Conservation (phyloP, 2,888 invertebrate species). For the Stenotaenia linearis region DNA sequence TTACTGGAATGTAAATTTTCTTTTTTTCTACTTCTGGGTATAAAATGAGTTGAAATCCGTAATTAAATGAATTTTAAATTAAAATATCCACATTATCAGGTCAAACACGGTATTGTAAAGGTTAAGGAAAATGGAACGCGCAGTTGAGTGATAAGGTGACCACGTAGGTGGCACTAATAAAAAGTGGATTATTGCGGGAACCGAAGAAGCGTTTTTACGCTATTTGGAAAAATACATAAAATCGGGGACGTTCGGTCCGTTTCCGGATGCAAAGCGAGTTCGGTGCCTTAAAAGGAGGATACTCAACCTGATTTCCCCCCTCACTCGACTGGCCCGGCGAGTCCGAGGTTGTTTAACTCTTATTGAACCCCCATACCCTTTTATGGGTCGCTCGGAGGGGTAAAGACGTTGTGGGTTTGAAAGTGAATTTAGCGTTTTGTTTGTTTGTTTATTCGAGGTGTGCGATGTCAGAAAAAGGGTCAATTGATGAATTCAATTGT, state of each 20-base stretch:
- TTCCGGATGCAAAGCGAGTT: conserved; percentile 11
- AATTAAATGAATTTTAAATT: neutral
- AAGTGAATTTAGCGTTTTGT: neutral
- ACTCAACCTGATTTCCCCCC: neutral
- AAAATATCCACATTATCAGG: neutral
- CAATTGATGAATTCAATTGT: conserved; percentile 24
- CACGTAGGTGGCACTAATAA: neutral
- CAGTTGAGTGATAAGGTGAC: neutral
- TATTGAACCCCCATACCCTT: neutral
- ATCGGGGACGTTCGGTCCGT: neutral
- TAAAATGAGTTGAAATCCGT: neutral
- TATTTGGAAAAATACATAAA: neutral
- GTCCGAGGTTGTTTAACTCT: neutral
- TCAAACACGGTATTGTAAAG: neutral
- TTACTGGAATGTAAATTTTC: neutral
- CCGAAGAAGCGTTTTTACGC: neutral
- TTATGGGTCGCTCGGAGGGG: too few species aligned
- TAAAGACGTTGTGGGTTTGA: too few species aligned
- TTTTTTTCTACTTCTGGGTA: neutral
- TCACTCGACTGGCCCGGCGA: neutral
- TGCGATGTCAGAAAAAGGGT: neutral
- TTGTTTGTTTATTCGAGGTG: neutral
- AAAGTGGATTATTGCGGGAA: neutral
- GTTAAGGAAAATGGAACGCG: neutral
- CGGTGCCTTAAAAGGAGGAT: conserved; percentile 2